Evolutionary conservation across 2,113 vertebrate genomes (phyloP), one percentile per base, ranked within the genome.

Genomic region (Scopus umbretta): DNA sequence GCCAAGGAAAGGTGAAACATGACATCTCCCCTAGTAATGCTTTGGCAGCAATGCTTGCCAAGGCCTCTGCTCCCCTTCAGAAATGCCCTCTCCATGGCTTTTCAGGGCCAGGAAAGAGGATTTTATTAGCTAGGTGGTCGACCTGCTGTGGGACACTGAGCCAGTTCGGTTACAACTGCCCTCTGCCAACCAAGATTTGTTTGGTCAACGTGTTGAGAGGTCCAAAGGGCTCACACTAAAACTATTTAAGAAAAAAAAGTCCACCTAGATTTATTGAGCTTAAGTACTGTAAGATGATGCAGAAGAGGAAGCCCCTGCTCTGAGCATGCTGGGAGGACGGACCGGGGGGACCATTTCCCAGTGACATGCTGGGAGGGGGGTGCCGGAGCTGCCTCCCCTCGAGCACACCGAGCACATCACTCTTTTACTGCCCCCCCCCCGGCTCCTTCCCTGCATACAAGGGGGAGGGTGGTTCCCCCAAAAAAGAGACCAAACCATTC

Each of bases 241-340:
- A 91, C 86, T 95, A 92, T 29, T 92, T 52, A 72, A 86, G 59
- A 36, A 93, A 93, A 65, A 89, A 73, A 94, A 86, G 72, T 66
- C 59, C 92, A 73, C 43, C 56, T 88, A 95, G 80, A 94, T 96
- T 40, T 94, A 92, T 62, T 95, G 91, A 96, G 95, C 91, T 91
- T 56, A 93, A 76, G 72, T 95, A 89, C 43, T 43, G 45, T 95
- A 96, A 78, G 92, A 91, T 90, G 90, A 96, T 80, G 81, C 50
- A 74, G 89, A 94, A 79, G 61, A 92, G 83, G 75, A 72, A 90
- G 65, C 26, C 89, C 66, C 93, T 88, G 80, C 83, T 93, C 96
- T 94, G 97, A 97, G 97, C 97, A 97, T 96, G 96, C 96, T 97
- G 95, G 94, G 97, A 97, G 95, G 95, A 95, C 4, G 12, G 96